Evolutionary conservation across 2,797 vertebrate genomes (phyloP).

Genomic region (Channa striata): DNA sequence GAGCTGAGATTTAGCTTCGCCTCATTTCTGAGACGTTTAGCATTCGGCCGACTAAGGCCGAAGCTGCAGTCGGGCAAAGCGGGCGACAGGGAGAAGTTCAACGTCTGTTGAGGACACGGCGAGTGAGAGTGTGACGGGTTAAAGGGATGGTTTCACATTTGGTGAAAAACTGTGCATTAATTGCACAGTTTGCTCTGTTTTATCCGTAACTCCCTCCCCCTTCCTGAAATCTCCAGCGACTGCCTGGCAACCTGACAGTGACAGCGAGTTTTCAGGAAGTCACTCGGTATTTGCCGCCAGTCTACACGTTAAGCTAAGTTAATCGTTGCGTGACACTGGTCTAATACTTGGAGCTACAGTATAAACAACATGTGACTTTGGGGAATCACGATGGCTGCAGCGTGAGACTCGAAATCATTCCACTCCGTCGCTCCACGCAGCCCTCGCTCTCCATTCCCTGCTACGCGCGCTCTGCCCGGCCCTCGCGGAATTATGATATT

Average conservation of each 20-base stretch:
- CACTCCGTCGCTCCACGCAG: too few species aligned
- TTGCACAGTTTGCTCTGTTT: conserved; percentile 3
- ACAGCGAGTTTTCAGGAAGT: background rate
- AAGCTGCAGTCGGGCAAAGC: conserved; percentile 6
- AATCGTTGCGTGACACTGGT: background rate
- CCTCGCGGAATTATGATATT: too few species aligned
- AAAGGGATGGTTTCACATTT: background rate
- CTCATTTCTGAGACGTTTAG: conserved; percentile 22
- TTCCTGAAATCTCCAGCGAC: background rate
- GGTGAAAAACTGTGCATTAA: background rate
- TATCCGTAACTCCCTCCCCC: too few species aligned
- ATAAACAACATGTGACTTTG: background rate
- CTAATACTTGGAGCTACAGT: background rate
- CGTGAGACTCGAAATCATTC: background rate
- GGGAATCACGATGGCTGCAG: too few species aligned
- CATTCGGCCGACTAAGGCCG: background rate
- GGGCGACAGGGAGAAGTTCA: background rate
- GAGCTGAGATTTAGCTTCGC: conserved; percentile 33
- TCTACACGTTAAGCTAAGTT: background rate
- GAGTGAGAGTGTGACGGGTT: background rate
- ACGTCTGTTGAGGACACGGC: background rate
- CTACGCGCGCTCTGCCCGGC: too few species aligned
- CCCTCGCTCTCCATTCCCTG: too few species aligned
- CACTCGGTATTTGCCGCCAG: background rate
- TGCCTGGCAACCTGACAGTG: conserved; percentile 1